phyloP scores from a whole-genome alignment of 2,113 vertebrate genomes.

The Limanda limanda region DNA sequence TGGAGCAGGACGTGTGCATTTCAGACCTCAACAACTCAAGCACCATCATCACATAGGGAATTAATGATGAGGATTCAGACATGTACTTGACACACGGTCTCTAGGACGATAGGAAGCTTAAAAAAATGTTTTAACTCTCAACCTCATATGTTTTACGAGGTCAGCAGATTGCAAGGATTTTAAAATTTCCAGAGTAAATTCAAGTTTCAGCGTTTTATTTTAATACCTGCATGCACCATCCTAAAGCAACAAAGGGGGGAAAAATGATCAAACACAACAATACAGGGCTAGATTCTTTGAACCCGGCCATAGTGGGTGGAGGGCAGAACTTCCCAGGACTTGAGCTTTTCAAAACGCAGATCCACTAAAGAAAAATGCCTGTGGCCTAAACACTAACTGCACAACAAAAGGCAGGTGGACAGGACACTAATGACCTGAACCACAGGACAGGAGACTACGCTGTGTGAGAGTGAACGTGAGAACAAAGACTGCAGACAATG shows the following conservation, averaged over 20 bases:
- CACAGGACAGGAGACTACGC: slow-evolving; percentile 46
- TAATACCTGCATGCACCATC: not conserved
- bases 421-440: slow-evolving; percentile 37
- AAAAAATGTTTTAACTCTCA: not conserved
- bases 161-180: not conserved
- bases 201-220: not conserved
- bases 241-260: slow-evolving; percentile 32
- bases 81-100: not conserved
- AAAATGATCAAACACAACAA: slow-evolving; percentile 53
- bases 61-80: not conserved
- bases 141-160: no score
- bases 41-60: not conserved
- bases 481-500: slow-evolving; percentile 42
- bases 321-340: slow-evolving; percentile 45
- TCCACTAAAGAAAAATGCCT: slow-evolving; percentile 6
- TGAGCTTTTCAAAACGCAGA: slow-evolving; percentile 26
- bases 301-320: slow-evolving; percentile 2
- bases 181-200: no score
- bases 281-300: slow-evolving; percentile 44
- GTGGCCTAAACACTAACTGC: slow-evolving; percentile 23
- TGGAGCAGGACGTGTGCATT: not conserved
- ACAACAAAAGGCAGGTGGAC: slow-evolving; percentile 46
- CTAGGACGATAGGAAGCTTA: not conserved
- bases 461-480: slow-evolving; percentile 17
- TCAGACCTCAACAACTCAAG: not conserved